Evolutionary conservation across 2,797 vertebrate species (phyloP), one percentile per base, ranked within the genome.

Genomic region (Pristis pectinata): DNA sequence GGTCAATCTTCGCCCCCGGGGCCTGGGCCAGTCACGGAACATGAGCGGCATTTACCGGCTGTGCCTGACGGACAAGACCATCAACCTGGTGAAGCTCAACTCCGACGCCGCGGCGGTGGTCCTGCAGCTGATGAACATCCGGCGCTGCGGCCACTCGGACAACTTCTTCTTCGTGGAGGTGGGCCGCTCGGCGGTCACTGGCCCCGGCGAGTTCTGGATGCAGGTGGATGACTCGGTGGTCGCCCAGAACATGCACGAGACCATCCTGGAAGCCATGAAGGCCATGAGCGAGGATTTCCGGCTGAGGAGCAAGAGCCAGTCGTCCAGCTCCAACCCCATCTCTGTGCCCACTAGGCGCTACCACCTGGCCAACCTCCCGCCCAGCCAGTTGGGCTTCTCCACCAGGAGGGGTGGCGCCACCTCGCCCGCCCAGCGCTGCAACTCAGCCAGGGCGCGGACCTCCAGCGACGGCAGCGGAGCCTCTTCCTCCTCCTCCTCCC

Each of bases 151-250:
- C 94, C 98, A 98, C 95, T 97, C 98, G 0, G 98, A 98, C 95
- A 98, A 98, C 95, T 98, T 97, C 95, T 98, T 98, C 95, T 98
- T 98, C 7, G 97, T 98, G n/a, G 98, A 98, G 96, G 98, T 98
- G 70, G 97, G 98, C 19, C 97, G 97, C 44, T 98, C 97, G 0
- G 98, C 97, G 0, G 97, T 97, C 87, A 98, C 97, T 0, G 97
- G 97, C 19, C 97, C 97, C 0, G 97, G 98, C 0, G 97, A 98
- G 95, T 97, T 98, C 96, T 98, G 97, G 97, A 98, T 98, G 97
- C 97, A 98, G 96, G 97, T 97, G 95, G 97, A 98, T 87, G 97
- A 97, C 95, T 97, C 97, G 0, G 97, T 97, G 94, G 97, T 98
- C 13, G 98, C 98, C 67, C 98, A 98, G 96, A 98, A 98, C 96